Evolutionary conservation across 2,888 invertebrate species (phyloP).

Genomic region (Sisyra nigra): DNA sequence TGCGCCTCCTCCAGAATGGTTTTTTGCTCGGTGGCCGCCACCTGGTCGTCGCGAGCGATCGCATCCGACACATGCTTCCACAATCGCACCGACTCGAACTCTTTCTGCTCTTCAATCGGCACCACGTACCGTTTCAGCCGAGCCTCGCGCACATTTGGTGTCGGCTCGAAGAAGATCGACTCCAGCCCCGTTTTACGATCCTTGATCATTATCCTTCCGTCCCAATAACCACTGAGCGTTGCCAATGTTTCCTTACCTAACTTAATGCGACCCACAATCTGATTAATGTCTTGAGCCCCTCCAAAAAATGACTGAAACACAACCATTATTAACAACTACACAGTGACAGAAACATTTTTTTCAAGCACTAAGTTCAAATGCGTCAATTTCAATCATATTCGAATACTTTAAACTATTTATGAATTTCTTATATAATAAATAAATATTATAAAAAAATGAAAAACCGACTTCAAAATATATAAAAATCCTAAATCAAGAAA

Average conservation of each 20-base stretch:
- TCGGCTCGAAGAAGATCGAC: constrained; percentile 52
- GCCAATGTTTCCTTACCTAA: constrained; percentile 79
- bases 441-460: too few relatives aligned
- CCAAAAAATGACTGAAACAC: constrained; percentile 67
- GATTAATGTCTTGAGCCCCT: constrained; percentile 71
- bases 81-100: constrained; percentile 72
- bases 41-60: constrained; percentile 65
- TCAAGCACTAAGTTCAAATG: too few relatives aligned
- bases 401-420: too few relatives aligned
- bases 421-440: too few relatives aligned
- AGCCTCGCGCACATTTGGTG: constrained; percentile 45
- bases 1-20: constrained; percentile 80
- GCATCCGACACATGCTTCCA: constrained; percentile 82
- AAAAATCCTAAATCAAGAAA: too few relatives aligned
- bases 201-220: constrained; percentile 67
- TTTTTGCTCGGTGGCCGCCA: constrained; percentile 81
- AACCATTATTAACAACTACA: too few relatives aligned
- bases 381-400: too few relatives aligned
- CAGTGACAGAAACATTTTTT: too few relatives aligned
- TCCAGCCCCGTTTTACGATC: constrained; percentile 67
- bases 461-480: too few relatives aligned
- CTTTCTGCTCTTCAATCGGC: constrained; percentile 55
- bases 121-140: constrained; percentile 67
- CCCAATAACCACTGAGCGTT: constrained; percentile 82
- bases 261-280: constrained; percentile 68